Base-by-base conservation (phyloP, 53 echinoderm and acorn worm genomes). In the Pentamera pediparva region DNA sequence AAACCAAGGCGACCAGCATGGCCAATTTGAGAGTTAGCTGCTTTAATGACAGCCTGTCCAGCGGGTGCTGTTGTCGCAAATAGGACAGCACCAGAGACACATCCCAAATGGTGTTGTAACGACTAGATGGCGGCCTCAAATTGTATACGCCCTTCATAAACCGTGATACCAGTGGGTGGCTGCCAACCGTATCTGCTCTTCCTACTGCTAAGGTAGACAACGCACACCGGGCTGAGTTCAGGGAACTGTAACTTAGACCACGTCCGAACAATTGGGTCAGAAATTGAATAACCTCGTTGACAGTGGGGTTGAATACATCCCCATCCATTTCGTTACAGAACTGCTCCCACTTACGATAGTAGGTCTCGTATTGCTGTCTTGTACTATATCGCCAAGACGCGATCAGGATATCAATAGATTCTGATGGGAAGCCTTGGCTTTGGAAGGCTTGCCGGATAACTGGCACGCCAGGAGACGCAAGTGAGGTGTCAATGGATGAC, bases 381-480 rank as follows among this genome's bases (percentile, higher is more conserved):
- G 86, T 82, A 28, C 54, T 69, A 12, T 15, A 29, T 33, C 87
- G 38, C 87, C 87, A 87, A 9, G 78, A 82, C 6, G 82, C 71
- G 35, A 83, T 11, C 45, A 87, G 81, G 38, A 87, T 78, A 25
- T 78, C 39, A n/a, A 57, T 54, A 52, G 78, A 39, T 32, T 30
- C 13, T 19, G 59, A 21, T 5, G 33, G 17, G 6, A 75, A 43
- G 32, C 73, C 72, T 70, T 33, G 20, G 10, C 38, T 60, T 59
- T 59, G 32, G 6, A 83, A 22, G 32, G 69, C 47, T 22, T 54
- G 4, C 78, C 60, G 32, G 69, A 69, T 13, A 77, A 31, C 33
- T 71, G 62, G 35, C 80, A 79, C 48, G 38, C 61, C 30, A 85
- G n/a, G 5, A 80, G 65, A 35, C 35, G 32, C 2, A 85, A 28